Evolutionary conservation across 2,113 vertebrate species (phyloP), one percentile per base, ranked within the genome.

Genomic region (Pteronura brasiliensis): DNA sequence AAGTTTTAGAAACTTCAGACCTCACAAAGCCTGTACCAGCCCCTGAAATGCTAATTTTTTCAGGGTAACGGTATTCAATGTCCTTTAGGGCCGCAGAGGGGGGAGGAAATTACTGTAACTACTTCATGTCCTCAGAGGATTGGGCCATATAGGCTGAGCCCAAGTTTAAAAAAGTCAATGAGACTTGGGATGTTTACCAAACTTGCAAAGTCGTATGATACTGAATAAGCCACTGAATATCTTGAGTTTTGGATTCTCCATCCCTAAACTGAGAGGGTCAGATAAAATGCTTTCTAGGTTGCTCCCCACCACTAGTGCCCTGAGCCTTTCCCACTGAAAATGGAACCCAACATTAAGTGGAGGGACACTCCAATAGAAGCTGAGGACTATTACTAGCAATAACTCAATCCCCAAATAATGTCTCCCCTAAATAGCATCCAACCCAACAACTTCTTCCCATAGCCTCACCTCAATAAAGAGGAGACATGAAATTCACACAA

Each of bases 101-200:
- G 55, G 63, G 49, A 93, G 47, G 72, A 89, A 69, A 36, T 65
- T 69, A 55, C 20, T 47, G 6, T 63, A 72, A 47, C 8, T 8
- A 31, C 42, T 69, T 63, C 25, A 44, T 20, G 34, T 81, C 44
- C 17, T 80, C 69, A 59, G 36, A 71, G 49, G 27, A 36, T 14
- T 83, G 71, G 82, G 29, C 11, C 20, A 15, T 14, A 29, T 4
- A 47, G 27, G 5, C 39, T 57, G 42, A 96, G 11, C 34, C 69
- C n/a, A 87, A 42, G 31, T 84, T 90, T 89, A 31, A 96, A 93
- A 89, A 85, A 88, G 44, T 71, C 95, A 84, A 31, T 44, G 27
- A 88, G 44, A 57, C 36, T 88, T 72, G 34, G n/a, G 47, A 57
- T 87, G 3, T 92, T 95, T 74, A 59, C 52, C 36, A 65, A 65